phyloP scores from a whole-genome alignment of 1,140 invertebrate genomes.

The Pachypeltis micranthus region DNA sequence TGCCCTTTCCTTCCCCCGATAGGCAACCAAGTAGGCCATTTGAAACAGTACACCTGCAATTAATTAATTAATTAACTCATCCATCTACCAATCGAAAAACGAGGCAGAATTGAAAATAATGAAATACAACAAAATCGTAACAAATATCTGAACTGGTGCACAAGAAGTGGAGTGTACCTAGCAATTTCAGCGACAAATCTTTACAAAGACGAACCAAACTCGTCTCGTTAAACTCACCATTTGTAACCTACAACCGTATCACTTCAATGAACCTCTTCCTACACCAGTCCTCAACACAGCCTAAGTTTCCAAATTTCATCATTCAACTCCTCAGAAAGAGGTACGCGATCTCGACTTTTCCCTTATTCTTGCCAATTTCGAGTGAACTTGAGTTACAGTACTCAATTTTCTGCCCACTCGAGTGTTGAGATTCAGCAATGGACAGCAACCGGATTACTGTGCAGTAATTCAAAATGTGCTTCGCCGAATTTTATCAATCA shows the following conservation, averaged over 20 bases:
- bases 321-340: not conserved
- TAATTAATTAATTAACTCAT: too few species aligned
- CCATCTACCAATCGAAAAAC: too few species aligned
- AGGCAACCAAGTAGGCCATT: not conserved
- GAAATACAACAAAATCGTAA: too few species aligned
- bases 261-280: not conserved
- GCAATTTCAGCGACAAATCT: too few species aligned
- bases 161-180: too few species aligned
- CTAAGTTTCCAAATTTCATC: not conserved
- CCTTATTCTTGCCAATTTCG: too few species aligned
- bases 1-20: not conserved
- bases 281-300: not conserved
- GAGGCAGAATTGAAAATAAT: too few species aligned
- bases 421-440: not conserved
- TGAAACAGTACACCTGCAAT: not conserved
- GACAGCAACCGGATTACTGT: not conserved
- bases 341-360: not conserved
- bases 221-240: too few species aligned
- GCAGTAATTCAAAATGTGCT: not conserved
- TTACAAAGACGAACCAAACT: too few species aligned
- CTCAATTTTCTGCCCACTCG: not conserved
- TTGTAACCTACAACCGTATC: too few species aligned
- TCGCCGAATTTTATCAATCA: not conserved
- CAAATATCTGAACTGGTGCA: too few species aligned
- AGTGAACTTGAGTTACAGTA: too few species aligned